These are phyloP conservation scores for Acestrorhynchus altus DNA, from an alignment of 2,797 vertebrate genomes.

Conservation along the genomic window DNA sequence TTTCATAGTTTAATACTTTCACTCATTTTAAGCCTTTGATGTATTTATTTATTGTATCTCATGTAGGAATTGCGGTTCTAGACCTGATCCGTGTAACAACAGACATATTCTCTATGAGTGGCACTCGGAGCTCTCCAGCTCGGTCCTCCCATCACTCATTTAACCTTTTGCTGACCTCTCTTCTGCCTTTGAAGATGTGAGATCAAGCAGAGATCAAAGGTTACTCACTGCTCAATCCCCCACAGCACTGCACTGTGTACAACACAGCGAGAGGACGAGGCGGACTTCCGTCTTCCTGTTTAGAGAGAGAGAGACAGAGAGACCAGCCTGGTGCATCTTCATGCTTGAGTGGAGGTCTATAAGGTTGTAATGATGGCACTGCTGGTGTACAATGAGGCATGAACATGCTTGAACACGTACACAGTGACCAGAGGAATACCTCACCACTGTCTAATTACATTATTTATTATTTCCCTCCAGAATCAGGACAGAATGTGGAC, in stretches of 20 bases:
- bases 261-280: background rate
- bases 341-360: slow-evolving; percentile 1
- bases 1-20: no score
- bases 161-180: slow-evolving; percentile 19
- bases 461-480: no score
- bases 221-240: slow-evolving; percentile 10
- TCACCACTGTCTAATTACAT: background rate
- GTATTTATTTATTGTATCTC: background rate
- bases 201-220: slow-evolving; percentile 11
- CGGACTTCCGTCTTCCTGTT: background rate
- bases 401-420: background rate
- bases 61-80: no score
- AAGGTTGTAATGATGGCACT: slow-evolving; percentile 1
- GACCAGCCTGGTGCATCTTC: background rate
- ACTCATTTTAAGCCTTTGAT: no score
- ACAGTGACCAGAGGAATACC: background rate
- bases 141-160: slow-evolving; percentile 4
- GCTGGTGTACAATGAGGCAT: background rate
- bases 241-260: background rate
- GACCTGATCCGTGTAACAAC: background rate
- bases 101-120: background rate
- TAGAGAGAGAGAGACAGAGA: background rate
- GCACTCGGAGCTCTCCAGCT: background rate
- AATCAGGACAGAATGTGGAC: no score
- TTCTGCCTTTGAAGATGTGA: slow-evolving; percentile 5